Conservation (phyloP, 2,797 vertebrate species). For the Rhinophrynus dorsalis region DNA sequence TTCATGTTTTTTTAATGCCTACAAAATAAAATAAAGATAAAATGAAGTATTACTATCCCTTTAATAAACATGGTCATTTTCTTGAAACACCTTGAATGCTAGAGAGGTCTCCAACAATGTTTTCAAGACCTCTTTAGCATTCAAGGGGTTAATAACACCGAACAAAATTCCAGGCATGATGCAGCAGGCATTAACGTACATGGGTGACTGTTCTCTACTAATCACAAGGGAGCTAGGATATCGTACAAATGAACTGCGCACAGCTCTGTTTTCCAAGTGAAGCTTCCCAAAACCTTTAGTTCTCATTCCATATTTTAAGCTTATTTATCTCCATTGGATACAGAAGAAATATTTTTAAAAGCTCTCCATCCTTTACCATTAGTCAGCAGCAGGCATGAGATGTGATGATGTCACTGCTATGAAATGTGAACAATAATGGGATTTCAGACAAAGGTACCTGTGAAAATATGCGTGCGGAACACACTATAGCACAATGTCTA, state of each 20-base stretch:
- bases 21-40: no score
- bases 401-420: slow-evolving; percentile 28
- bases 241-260: neutral
- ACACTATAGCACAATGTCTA: slow-evolving; percentile 18
- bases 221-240: neutral
- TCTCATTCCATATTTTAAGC: slow-evolving; percentile 12
- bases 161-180: no score
- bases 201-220: neutral
- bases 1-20: no score
- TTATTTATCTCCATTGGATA: slow-evolving; percentile 48
- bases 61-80: no score
- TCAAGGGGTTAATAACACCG: no score
- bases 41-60: no score
- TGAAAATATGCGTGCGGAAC: slow-evolving; percentile 26
- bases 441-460: slow-evolving; percentile 28
- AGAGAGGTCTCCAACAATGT: no score
- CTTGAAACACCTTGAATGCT: no score
- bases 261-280: neutral
- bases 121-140: no score
- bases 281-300: neutral
- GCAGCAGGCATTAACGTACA: neutral
- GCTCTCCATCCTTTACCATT: slow-evolving; percentile 31
- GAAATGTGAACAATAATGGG: slow-evolving; percentile 44
- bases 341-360: slow-evolving; percentile 44
- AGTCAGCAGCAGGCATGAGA: slow-evolving; percentile 39